Conservation (phyloP, 1,140 invertebrate species). For the Dufourea novaeangliae region DNA sequence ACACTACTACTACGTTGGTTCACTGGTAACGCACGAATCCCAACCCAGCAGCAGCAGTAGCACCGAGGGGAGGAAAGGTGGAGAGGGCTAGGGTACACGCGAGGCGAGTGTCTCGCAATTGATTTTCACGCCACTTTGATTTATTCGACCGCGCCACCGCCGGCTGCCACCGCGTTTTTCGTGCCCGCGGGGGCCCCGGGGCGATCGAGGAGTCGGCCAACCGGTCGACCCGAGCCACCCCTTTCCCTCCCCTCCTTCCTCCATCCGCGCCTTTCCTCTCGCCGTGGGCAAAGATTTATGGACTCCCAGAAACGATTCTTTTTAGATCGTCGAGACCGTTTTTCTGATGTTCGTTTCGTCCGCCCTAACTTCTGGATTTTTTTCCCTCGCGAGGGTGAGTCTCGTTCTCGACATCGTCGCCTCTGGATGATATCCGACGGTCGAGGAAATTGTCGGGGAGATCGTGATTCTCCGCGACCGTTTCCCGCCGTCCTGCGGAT, state of each 20-base stretch:
- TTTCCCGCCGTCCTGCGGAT: neutral
- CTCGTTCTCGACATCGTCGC: too few relatives aligned
- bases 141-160: constrained; percentile 71
- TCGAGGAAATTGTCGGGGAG: neutral
- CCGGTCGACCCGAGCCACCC: constrained; percentile 41
- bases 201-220: constrained; percentile 62
- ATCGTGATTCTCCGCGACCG: neutral
- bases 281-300: constrained; percentile 68
- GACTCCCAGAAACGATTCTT: constrained; percentile 72
- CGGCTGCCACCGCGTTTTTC: constrained; percentile 70
- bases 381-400: too few relatives aligned
- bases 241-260: neutral
- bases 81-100: constrained; percentile 45
- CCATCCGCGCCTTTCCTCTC: neutral
- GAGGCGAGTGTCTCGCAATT: constrained; percentile 75
- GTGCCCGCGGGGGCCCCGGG: constrained; percentile 59
- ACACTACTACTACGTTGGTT: too few relatives aligned
- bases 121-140: constrained; percentile 79
- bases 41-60: neutral
- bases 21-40: constrained; percentile 43
- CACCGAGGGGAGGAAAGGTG: neutral
- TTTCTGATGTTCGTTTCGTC: too few relatives aligned
- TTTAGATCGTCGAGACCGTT: constrained; percentile 67
- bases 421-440: too few relatives aligned
- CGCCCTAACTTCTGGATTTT: too few relatives aligned